phyloP scores from a whole-genome alignment of 2,888 invertebrate species.

The Nomada lathburiana region DNA sequence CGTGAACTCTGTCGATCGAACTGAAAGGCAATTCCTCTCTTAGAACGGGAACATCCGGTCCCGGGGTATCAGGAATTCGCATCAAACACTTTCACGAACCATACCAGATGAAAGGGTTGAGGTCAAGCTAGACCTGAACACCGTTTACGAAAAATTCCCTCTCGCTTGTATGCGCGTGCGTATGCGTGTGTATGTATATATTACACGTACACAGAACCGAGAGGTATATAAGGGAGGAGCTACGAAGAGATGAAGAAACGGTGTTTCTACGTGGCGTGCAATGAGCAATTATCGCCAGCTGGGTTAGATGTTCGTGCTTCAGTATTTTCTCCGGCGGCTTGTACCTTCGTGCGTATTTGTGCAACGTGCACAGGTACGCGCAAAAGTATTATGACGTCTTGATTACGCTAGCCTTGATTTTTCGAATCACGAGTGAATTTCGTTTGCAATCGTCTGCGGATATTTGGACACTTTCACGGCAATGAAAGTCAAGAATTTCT shows the following conservation, averaged over 20 bases:
- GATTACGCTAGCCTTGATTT: slow-evolving; percentile 3
- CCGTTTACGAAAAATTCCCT: neutral
- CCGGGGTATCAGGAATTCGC: slow-evolving; percentile 31
- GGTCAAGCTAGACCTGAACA: slow-evolving; percentile 13
- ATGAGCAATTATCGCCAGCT: slow-evolving; percentile 73
- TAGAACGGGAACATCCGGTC: slow-evolving; percentile 49
- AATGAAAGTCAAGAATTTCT: neutral
- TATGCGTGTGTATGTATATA: too few relatives aligned
- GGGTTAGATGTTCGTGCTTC: slow-evolving; percentile 53
- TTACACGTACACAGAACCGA: neutral
- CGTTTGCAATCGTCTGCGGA: slow-evolving; percentile 1
- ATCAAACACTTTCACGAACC: slow-evolving; percentile 49
- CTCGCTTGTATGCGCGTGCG: neutral
- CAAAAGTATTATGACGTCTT: slow-evolving; percentile 18
- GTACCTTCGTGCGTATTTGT: slow-evolving; percentile 19
- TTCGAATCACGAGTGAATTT: slow-evolving; percentile 9
- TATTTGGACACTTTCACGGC: neutral
- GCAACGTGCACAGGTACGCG: slow-evolving; percentile 7
- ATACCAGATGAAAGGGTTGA: slow-evolving; percentile 34
- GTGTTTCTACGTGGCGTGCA: slow-evolving; percentile 70
- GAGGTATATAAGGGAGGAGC: neutral
- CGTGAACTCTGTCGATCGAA: slow-evolving; percentile 50
- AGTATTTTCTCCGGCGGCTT: slow-evolving; percentile 55
- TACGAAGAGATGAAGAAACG: slow-evolving; percentile 50
- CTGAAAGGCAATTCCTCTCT: slow-evolving; percentile 45